Evolutionary conservation across 2,797 vertebrate genomes (phyloP), one percentile per base, ranked within the genome.

Genomic region (Coregonus ussuriensis): DNA sequence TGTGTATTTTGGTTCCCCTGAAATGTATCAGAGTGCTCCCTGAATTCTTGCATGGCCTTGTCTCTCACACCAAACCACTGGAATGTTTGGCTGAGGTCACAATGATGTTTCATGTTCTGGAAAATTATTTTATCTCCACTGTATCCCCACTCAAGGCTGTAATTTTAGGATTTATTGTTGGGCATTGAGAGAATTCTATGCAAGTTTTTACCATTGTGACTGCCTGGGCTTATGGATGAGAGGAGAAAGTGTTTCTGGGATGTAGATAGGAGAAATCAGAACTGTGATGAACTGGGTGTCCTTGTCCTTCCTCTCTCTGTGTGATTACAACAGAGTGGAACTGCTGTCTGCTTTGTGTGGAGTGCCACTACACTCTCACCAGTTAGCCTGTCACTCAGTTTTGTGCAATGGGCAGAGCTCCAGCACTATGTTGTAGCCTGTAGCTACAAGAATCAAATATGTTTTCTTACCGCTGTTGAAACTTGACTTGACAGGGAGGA

Each of bases 361-460:
- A 4, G 1, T 65, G 31, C 21, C 21, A 6, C 65, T 66, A 29
- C 29, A 62, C 29, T 13, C 29, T 66, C 4, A 6, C 33, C 76
- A 31, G 69, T 74, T 73, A 76, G 54, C 74, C 78, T 75, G 0
- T 4, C 47, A 15, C 13, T 59, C 62, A 76, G 77, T 62, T 16
- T 76, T 76, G 74, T 74, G 71, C 77, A 74, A 66, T 69, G 70
- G 82, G 82, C 74, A 29, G 71, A 67, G 63, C 76, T 77, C 81
- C 84, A 82, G 80, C 53, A 76, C 80, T 79, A 80, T 69, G 66
- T 72, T 65, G 7, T 85, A 81, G 85, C 89, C 87, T 82, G 82
- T 53, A 84, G 85, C 85, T 87, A 85, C 79, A 86, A 59, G 82
- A 84, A 82, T 77, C 63, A 52, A 71, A 85, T 71, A 74, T 81